A percentile compares a stretch with the other conserved stretches of the same genome.
Evolutionary conservation across 2,888 invertebrate genomes (phyloP).

Genomic region (Iphiclides podalirius): DNA sequence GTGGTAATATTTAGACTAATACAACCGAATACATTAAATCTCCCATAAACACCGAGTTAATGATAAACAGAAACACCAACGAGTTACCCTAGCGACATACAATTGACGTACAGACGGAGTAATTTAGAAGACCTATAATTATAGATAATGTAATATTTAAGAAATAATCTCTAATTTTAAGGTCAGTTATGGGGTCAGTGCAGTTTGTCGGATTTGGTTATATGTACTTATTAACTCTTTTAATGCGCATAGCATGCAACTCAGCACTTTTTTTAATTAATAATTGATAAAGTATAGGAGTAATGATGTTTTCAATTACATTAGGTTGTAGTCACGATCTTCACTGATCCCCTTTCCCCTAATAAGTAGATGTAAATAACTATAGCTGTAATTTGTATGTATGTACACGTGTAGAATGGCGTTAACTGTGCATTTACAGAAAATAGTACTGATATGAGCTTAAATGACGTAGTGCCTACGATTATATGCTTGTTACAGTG

Average conservation of each 20-base stretch:
- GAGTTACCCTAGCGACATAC: neutral
- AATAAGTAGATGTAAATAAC: slow-evolving; percentile 55
- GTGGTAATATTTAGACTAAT: too few relatives aligned
- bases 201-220: slow-evolving; percentile 19
- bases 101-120: slow-evolving; percentile 20
- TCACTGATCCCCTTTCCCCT: slow-evolving; percentile 26
- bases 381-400: slow-evolving; percentile 62
- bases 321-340: slow-evolving; percentile 12
- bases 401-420: slow-evolving; percentile 70
- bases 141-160: neutral
- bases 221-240: neutral
- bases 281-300: too few relatives aligned
- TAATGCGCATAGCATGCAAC: neutral
- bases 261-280: neutral
- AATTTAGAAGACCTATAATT: slow-evolving; percentile 32
- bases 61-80: neutral
- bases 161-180: neutral
- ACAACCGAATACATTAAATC: too few relatives aligned
- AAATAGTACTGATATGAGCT: slow-evolving; percentile 83
- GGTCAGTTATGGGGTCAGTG: slow-evolving; percentile 22
- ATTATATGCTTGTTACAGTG: slow-evolving; percentile 74
- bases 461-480: slow-evolving; percentile 84
- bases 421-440: slow-evolving; percentile 70
- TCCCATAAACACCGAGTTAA: too few relatives aligned
- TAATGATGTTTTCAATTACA: neutral